A percentile compares a stretch with the other conserved stretches of the same genome.
Evolutionary conservation across 2,797 vertebrate genomes (phyloP).

Genomic region (Sebastes melanostomus): DNA sequence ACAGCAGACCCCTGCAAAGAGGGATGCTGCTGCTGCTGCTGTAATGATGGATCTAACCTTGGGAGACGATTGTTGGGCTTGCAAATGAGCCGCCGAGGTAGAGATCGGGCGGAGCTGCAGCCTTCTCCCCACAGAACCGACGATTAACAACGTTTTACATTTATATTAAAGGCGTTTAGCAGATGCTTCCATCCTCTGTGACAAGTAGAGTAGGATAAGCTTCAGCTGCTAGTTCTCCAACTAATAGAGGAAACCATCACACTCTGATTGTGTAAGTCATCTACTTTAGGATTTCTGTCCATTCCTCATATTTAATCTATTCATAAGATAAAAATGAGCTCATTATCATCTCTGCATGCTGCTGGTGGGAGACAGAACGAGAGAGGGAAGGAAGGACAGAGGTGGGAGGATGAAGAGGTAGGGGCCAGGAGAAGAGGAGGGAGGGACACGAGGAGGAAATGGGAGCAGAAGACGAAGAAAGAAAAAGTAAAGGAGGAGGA

Average conservation of each 20-base stretch:
- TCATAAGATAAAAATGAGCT: not conserved
- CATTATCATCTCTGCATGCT: slow-evolving; percentile 9
- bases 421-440: not conserved
- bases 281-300: not conserved
- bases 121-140: slow-evolving; percentile 35
- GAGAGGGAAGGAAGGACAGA: not conserved
- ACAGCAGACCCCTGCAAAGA: slow-evolving; percentile 32
- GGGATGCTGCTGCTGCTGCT: slow-evolving; percentile 20
- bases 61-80: slow-evolving; percentile 48
- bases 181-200: slow-evolving; percentile 23
- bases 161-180: slow-evolving; percentile 42
- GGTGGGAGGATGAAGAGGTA: not conserved
- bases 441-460: not conserved
- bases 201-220: not conserved
- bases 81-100: slow-evolving; percentile 49
- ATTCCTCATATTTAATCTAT: not conserved
- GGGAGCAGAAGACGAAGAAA: slow-evolving; percentile 13
- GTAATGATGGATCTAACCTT: slow-evolving; percentile 67
- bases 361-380: not conserved
- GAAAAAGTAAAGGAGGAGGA: slow-evolving; percentile 1
- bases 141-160: slow-evolving; percentile 64
- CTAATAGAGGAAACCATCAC: not conserved
- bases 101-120: slow-evolving; percentile 29
- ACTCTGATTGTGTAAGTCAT: not conserved
- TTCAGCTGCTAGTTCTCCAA: not conserved